A percentile compares a stretch with the other conserved stretches of the same genome.
phyloP scores from a whole-genome alignment of 2,113 vertebrate species.

The Herpetotheres cachinnans region DNA sequence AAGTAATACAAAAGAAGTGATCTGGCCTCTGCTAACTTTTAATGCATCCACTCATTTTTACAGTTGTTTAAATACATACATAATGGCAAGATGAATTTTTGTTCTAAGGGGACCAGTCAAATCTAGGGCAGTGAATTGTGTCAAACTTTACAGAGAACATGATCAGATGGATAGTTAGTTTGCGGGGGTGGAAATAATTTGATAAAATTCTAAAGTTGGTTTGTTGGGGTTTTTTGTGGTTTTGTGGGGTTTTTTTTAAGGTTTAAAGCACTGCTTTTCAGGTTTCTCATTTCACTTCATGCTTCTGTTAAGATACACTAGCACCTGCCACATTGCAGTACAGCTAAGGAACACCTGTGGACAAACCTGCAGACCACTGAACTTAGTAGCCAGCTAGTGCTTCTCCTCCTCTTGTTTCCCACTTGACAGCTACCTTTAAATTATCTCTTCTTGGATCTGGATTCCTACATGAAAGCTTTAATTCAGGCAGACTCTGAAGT shows the following conservation, averaged over 20 bases:
- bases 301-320: too few species aligned
- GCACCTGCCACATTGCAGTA: background rate
- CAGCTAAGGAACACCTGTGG: background rate
- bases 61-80: background rate
- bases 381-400: accelerated
- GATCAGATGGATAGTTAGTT: background rate
- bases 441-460: background rate
- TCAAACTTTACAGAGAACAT: background rate
- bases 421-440: background rate
- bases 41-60: background rate
- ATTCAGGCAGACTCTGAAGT: background rate
- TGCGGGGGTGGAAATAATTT: background rate
- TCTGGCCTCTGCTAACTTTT: background rate
- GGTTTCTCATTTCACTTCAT: background rate
- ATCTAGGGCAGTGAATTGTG: background rate
- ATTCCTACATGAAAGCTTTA: background rate
- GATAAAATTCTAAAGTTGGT: background rate
- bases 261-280: background rate
- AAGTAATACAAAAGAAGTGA: background rate
- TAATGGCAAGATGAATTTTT: background rate
- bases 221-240: too few species aligned
- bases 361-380: background rate
- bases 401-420: background rate
- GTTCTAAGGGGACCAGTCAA: background rate
- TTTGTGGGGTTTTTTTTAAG: too few species aligned